Conservation (phyloP, 2,113 vertebrate genomes). For the Microcebus jonahi region DNA sequence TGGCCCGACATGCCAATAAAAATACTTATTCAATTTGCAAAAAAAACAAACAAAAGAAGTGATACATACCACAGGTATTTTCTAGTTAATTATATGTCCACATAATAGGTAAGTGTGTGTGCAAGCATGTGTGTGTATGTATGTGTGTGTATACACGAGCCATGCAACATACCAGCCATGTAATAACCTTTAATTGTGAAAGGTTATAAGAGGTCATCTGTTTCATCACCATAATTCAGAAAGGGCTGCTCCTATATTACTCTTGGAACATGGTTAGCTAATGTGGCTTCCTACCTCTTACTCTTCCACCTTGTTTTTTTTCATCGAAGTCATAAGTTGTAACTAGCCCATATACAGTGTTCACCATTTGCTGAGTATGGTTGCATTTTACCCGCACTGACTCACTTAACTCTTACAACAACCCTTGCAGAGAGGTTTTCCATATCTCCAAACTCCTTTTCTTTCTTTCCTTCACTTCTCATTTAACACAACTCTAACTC, state of each 20-base stretch:
- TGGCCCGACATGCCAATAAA: conserved; percentile 28
- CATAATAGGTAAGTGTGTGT: neutral
- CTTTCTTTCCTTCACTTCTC: neutral
- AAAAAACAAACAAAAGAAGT: neutral
- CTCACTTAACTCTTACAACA: accelerated
- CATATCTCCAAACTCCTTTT: neutral
- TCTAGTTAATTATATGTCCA: neutral
- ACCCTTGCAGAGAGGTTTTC: neutral
- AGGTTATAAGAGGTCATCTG: too few relatives aligned
- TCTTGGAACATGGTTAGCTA: neutral
- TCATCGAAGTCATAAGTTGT: neutral
- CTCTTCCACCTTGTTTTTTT: neutral
- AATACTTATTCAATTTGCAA: neutral
- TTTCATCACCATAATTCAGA: neutral
- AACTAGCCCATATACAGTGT: neutral
- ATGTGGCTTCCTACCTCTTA: neutral
- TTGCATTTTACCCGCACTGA: neutral
- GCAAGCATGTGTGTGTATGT: neutral
- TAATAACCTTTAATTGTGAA: neutral
- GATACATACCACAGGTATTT: conserved; percentile 28
- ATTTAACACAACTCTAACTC: neutral
- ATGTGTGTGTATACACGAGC: too few relatives aligned
- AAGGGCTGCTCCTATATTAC: neutral
- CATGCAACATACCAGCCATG: neutral
- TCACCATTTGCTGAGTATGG: neutral